Evolutionary conservation across 2,888 invertebrate genomes (phyloP).

Genomic region (Cataglyphis rosenhaueri): DNA sequence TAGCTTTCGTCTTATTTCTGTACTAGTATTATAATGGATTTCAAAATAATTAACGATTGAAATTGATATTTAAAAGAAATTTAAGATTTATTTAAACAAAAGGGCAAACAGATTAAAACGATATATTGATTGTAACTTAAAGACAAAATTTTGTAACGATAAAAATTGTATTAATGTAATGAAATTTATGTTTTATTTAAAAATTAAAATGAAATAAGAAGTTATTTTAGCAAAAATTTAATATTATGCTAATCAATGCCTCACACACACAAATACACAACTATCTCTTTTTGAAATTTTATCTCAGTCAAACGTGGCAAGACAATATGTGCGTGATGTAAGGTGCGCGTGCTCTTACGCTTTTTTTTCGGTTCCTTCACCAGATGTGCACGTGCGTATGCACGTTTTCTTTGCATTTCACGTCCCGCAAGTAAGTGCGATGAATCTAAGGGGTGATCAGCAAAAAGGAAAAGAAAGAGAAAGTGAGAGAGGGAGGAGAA

Average conservation of each 20-base stretch:
- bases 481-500: background rate
- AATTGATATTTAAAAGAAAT: background rate
- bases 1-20: background rate
- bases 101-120: background rate
- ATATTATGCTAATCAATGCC: conserved; percentile 8
- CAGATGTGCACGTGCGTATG: conserved; percentile 33
- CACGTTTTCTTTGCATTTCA: conserved; percentile 36
- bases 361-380: background rate
- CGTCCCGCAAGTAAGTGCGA: conserved; percentile 21
- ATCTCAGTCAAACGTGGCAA: background rate
- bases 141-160: background rate
- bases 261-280: background rate
- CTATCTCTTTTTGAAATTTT: background rate
- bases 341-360: background rate
- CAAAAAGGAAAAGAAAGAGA: conserved; percentile 20
- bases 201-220: background rate
- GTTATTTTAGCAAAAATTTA: conserved; percentile 7
- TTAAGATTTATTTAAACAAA: background rate
- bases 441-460: conserved; percentile 24
- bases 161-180: background rate
- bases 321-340: conserved; percentile 16
- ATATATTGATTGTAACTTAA: background rate
- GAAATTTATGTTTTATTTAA: background rate
- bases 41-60: background rate
- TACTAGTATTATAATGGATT: background rate